phyloP scores from a whole-genome alignment of 2,888 invertebrate species.

The Drosophila testacea region DNA sequence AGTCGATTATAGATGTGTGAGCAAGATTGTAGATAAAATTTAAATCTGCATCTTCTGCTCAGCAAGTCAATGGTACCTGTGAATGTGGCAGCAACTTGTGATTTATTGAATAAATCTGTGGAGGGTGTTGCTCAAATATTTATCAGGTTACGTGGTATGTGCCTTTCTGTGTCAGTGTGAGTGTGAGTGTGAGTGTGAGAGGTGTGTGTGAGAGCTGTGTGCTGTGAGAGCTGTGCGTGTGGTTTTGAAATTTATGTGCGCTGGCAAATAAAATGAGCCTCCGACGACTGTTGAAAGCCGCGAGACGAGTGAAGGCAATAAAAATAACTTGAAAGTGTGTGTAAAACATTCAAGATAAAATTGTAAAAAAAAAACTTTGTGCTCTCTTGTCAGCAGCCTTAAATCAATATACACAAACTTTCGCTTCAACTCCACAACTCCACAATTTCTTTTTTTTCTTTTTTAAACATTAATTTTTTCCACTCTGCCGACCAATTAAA shows the following conservation, averaged over 20 bases:
- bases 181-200: constrained; percentile 9
- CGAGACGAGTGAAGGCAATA: constrained; percentile 68
- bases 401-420: constrained; percentile 14
- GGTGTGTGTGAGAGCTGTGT: constrained; percentile 7
- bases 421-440: constrained; percentile 2
- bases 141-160: constrained; percentile 39
- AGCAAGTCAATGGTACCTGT: constrained; percentile 23
- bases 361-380: constrained; percentile 19
- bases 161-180: constrained; percentile 8
- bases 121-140: constrained; percentile 69
- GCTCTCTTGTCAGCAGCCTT: constrained; percentile 23
- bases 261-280: constrained; percentile 69
- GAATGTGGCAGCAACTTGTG: constrained; percentile 57
- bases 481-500: constrained; percentile 11
- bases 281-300: constrained; percentile 65
- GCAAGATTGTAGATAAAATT: constrained; percentile 62
- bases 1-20: constrained; percentile 35
- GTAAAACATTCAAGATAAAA: constrained; percentile 53
- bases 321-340: constrained; percentile 53
- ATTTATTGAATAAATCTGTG: constrained; percentile 80
- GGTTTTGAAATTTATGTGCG: constrained; percentile 73
- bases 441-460: not conserved
- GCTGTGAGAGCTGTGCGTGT: constrained; percentile 24
- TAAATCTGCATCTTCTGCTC: constrained; percentile 57
- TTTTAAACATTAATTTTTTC: constrained; percentile 3